A percentile compares a stretch with the other conserved stretches of the same genome.
These are phyloP conservation scores for Conistra vaccinii DNA, from an alignment of 2,888 invertebrate species.

Conservation along the genomic window DNA sequence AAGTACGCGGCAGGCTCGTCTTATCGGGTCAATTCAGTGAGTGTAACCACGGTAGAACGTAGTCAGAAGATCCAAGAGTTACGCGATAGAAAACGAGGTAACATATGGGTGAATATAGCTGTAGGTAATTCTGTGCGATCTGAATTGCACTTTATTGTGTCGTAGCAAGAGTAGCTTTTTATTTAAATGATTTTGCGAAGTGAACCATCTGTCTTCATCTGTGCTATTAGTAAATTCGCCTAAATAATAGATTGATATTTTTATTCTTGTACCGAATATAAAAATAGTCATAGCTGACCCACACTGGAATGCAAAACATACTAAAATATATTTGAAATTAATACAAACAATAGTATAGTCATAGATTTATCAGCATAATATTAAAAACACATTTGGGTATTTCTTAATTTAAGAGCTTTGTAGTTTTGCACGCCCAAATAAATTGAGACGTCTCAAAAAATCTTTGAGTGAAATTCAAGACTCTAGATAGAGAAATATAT, in stretches of 20 bases:
- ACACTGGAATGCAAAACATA: background rate
- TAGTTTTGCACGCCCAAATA: conserved; percentile 4
- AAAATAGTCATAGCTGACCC: background rate
- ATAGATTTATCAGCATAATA: conserved; percentile 24
- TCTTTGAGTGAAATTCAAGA: conserved; percentile 12
- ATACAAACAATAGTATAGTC: conserved; percentile 6
- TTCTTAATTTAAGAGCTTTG: conserved; percentile 6
- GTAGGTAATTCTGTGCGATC: too few relatives aligned
- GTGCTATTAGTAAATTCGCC: background rate
- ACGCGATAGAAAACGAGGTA: too few relatives aligned
- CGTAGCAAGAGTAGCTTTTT: too few relatives aligned
- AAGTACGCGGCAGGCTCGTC: too few relatives aligned
- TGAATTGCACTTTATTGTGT: too few relatives aligned
- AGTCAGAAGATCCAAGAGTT: too few relatives aligned
- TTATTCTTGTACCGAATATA: background rate
- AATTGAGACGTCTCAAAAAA: conserved; percentile 27
- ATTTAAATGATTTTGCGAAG: too few relatives aligned
- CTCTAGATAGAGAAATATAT: conserved; percentile 30
- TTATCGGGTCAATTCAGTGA: too few relatives aligned
- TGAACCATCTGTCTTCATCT: too few relatives aligned
- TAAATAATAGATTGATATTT: background rate
- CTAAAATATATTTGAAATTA: conserved; percentile 3
- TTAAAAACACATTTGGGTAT: conserved; percentile 1
- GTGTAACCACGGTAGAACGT: too few relatives aligned
- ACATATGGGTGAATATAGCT: too few relatives aligned